Base-by-base conservation (phyloP, 2,797 vertebrate genomes). In the Danio albolineatus region DNA sequence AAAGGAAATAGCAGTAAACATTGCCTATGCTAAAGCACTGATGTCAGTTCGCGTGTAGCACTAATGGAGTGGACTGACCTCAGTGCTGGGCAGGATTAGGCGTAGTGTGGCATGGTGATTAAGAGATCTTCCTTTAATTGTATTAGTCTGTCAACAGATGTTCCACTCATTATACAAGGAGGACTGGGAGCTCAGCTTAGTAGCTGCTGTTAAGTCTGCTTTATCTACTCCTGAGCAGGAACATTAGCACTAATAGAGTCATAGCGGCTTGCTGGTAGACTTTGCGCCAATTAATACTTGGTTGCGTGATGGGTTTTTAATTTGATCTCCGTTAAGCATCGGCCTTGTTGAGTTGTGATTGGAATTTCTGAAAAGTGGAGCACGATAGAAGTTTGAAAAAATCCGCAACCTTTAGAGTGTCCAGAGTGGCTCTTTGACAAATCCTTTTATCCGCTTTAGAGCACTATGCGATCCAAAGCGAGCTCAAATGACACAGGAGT, bases 81-180 rank as follows among this genome's bases (percentile, higher is more conserved):
- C 71, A 49, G 57, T 36, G 53, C 61, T 76, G 60, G 70, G 39
- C 74, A 41, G 28, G 76, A 85, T 83, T 82, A 85, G 73, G 73
- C 17, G 62, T 70, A 74, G 76, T 75, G 62, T 56, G 64, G 79
- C 49, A n/a, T 76, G 73, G 76, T 78, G 65, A 82, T 84, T 83
- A 81, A 84, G 73, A 85, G 81, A 83, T 80, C 83, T 80, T 77
- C 69, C 69, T 84, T 83, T 83, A 83, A 83, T 85, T 86, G 73
- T 73, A 80, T 85, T 86, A 83, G 73, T 82, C 48, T 41, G 62
- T 79, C 81, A 81, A 76, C 83, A 85, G 85, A 86, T 86, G 85
- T 86, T 85, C 69, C 44, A 56, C 81, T 86, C 79, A 82, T 83
- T 84, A 84, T 78, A 83, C 67, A 76, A 85, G 78, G 64, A 70